Conservation (phyloP, 2,797 vertebrate species). For the Typhlichthys subterraneus region DNA sequence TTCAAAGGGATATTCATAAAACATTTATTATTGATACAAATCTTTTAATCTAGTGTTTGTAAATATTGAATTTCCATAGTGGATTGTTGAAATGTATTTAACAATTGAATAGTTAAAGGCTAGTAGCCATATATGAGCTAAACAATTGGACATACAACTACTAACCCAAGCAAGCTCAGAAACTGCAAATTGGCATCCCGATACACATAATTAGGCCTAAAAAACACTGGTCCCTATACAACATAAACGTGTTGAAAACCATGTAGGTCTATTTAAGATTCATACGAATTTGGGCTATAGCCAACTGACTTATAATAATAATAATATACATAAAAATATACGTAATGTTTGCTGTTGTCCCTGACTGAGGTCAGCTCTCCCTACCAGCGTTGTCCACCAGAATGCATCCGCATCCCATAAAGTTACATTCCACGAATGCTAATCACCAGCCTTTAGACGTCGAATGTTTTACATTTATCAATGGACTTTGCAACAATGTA, state of each 20-base stretch:
- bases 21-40: background rate
- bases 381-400: conserved; percentile 5
- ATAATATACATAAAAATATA: background rate
- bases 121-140: background rate
- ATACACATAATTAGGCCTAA: background rate
- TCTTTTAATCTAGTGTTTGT: background rate
- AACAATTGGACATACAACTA: too few relatives aligned
- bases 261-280: background rate
- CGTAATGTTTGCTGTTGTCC: conserved; percentile 16
- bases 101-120: too few relatives aligned
- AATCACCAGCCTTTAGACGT: too few relatives aligned
- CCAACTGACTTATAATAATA: conserved; percentile 8
- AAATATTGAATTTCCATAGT: background rate
- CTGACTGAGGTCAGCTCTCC: conserved; percentile 16
- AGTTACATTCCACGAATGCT: too few relatives aligned
- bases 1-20: background rate
- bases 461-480: conserved; percentile 1
- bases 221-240: background rate
- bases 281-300: background rate
- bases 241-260: too few relatives aligned
- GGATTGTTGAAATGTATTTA: too few relatives aligned
- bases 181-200: conserved; percentile 18
- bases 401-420: background rate
- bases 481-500: conserved; percentile 4
- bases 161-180: background rate